Conservation (phyloP, 2,888 invertebrate species). For the Cecidostiba fungosa region DNA sequence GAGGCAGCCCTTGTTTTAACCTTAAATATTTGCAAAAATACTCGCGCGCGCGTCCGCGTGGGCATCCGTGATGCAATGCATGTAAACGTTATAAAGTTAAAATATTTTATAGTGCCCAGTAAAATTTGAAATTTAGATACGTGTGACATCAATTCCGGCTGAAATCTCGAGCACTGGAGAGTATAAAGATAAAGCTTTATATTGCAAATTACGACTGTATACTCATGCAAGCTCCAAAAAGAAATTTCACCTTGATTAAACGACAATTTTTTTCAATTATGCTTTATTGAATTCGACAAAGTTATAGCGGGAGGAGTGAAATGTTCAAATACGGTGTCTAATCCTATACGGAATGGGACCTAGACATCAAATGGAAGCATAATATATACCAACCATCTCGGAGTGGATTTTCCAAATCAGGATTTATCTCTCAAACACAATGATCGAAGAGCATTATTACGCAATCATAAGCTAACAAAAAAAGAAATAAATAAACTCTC, state of each 20-base stretch:
- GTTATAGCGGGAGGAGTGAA: too few species aligned
- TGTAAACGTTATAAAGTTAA: conserved; percentile 6
- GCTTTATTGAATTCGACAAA: too few species aligned
- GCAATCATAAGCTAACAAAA: not conserved
- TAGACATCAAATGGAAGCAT: too few species aligned
- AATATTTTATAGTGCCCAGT: conserved; percentile 1
- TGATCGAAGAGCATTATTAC: not conserved
- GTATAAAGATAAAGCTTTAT: not conserved
- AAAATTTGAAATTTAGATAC: conserved; percentile 50
- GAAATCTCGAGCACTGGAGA: conserved; percentile 23
- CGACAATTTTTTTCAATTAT: too few species aligned
- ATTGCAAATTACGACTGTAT: not conserved
- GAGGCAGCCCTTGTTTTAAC: not conserved
- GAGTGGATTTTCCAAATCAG: too few species aligned
- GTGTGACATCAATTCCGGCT: conserved; percentile 12
- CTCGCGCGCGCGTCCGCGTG: not conserved
- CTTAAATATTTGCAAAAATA: not conserved
- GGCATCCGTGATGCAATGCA: not conserved
- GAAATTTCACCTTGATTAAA: too few species aligned
- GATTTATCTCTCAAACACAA: too few species aligned
- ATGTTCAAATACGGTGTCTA: too few species aligned
- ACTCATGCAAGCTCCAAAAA: too few species aligned
- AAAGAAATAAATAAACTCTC: not conserved
- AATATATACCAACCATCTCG: too few species aligned
- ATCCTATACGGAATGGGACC: too few species aligned